phyloP scores from a whole-genome alignment of 2,113 vertebrate genomes.

The Silurus meridionalis region DNA sequence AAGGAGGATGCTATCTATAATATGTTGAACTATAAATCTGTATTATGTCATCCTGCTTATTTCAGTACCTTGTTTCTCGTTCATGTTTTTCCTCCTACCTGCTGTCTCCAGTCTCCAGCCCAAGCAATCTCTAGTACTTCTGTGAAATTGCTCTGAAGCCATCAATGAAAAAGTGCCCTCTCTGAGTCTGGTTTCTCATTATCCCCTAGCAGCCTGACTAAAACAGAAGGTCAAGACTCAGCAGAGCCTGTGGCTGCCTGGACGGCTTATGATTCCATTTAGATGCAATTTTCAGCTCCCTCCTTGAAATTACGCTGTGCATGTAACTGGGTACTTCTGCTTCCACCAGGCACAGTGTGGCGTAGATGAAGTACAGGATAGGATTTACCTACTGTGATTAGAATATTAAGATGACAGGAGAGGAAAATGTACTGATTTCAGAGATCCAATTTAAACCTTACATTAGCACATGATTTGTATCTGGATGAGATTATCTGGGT shows the following conservation, averaged over 20 bases:
- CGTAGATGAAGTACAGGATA: conserved; percentile 8
- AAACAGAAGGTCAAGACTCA: conserved; percentile 75
- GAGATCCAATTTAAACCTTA: background rate
- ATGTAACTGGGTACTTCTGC: conserved; percentile 28
- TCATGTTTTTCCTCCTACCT: background rate
- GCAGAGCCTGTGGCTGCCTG: conserved; percentile 66
- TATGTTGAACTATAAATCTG: conserved; percentile 23
- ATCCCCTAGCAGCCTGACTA: conserved; percentile 68
- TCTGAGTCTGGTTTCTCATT: conserved; percentile 70
- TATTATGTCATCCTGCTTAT: conserved; percentile 17
- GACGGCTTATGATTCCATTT: conserved; percentile 70
- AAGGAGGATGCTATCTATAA: conserved; percentile 21
- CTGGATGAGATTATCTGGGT: background rate
- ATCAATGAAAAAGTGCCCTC: conserved; percentile 53
- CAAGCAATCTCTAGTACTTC: conserved; percentile 47
- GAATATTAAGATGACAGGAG: conserved; percentile 30
- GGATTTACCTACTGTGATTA: conserved; percentile 9
- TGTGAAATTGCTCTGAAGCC: conserved; percentile 61
- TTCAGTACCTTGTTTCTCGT: background rate
- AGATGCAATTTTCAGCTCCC: conserved; percentile 67
- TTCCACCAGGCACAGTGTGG: background rate
- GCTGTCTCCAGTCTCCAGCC: conserved; percentile 35
- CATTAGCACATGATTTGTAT: background rate
- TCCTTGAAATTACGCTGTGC: conserved; percentile 64
- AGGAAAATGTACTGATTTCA: background rate